These are phyloP conservation scores for Eunapius fragilis DNA, from an alignment of 37 sponge, comb jelly and placozoan species.

Conservation along the genomic window DNA sequence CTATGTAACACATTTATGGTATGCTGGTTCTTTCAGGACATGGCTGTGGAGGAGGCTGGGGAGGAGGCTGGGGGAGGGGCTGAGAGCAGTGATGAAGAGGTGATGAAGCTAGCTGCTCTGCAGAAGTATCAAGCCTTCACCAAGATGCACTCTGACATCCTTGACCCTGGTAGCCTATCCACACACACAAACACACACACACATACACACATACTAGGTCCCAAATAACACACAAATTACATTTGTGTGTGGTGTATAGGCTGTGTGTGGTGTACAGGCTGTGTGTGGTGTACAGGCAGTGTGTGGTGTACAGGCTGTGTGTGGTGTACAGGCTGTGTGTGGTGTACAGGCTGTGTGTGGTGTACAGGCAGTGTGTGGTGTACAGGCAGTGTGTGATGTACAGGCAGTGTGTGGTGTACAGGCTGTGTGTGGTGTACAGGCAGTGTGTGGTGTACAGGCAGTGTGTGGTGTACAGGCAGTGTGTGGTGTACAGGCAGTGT, in stretches of 20 bases:
- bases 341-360: no score
- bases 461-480: no score
- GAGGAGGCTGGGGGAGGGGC: conserved; percentile 1
- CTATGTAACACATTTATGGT: neutral
- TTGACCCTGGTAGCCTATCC: conserved; percentile 36
- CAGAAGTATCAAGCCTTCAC: conserved; percentile 51
- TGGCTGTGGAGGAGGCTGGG: neutral
- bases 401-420: no score
- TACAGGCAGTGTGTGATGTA: no score
- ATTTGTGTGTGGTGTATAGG: neutral
- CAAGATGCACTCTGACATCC: conserved; percentile 23
- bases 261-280: no score
- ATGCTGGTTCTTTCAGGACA: neutral
- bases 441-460: no score
- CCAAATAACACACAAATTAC: neutral
- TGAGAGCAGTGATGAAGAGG: conserved; percentile 8
- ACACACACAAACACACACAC: neutral
- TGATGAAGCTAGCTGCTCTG: conserved; percentile 12
- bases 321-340: no score
- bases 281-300: no score
- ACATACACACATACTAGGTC: neutral
- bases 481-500: no score
- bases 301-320: no score
- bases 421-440: no score
- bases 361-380: no score